Evolutionary conservation across 2,113 vertebrate species (phyloP), one percentile per base, ranked within the genome.

Genomic region (Zapus hudsonius): DNA sequence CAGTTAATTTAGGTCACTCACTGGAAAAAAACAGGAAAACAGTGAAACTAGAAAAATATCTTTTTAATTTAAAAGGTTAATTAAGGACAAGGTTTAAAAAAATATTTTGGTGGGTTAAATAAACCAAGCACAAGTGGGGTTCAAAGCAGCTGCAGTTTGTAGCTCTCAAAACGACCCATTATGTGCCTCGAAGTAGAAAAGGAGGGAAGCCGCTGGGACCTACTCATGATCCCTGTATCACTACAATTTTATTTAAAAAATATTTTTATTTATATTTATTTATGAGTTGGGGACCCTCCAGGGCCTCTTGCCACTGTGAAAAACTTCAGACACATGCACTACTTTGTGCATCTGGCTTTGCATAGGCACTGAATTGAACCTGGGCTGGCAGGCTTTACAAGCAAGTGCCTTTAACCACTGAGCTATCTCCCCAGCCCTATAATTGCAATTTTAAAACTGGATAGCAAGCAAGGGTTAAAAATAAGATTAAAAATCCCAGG

Each of bases 31-130:
- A 92, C 96, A 96, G 95, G 78, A 95, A 96, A 96, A 97, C 94
- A 92, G 72, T 89, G 91, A 87, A 94, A 92, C 81, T 47, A 95
- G 92, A 73, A 87, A 94, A 81, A 78, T 42, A 89, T 80, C 87
- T 91, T 95, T 97, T 89, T 95, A 69, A 95, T 94, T 96, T 91
- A 89, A 94, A 96, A 94, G 93, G 93, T 96, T 96, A 96, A 96
- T 96, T 96, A 95, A 93, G 91, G 82, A 94, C 78, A 95, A 94
- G 87, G 83, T 92, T 93, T 89, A 22, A 83, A 94, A 86, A 93
- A 94, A 88, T 91, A 95, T 91, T 82, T 93, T 89, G 89, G 33
- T 94, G 81, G 81, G 73, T 94, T 87, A 94, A 92, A 90, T 94
- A 96, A 96, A 93, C 84, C 38, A 73, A 84, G 42, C 70, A 61